Percentiles rank a stretch among this genome's conserved stretches.
phyloP scores from a whole-genome alignment of 1,140 invertebrate species.

The Orchestia grillus region DNA sequence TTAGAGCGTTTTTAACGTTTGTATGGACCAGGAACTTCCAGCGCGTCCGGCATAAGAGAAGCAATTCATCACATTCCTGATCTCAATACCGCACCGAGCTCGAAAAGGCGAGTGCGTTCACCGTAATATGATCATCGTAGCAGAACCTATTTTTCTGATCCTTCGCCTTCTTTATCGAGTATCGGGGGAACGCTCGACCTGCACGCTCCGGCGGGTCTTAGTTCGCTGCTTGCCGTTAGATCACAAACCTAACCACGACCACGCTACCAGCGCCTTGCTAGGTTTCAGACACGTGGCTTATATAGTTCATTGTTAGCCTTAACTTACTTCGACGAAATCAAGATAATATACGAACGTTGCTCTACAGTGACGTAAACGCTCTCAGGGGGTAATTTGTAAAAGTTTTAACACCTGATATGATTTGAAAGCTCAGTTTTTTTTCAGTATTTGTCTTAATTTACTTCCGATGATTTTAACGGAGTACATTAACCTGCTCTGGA shows the following conservation, averaged over 20 bases:
- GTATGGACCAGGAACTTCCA: not conserved
- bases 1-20: not conserved
- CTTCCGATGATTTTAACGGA: too few species aligned
- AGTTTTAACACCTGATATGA: too few species aligned
- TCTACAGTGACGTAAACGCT: too few species aligned
- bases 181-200: not conserved
- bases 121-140: conserved; percentile 38
- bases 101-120: not conserved
- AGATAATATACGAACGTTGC: too few species aligned
- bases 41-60: not conserved
- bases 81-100: not conserved
- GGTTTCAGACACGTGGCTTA: not conserved
- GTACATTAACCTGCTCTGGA: too few species aligned
- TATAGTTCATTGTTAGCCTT: not conserved
- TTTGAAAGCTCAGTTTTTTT: too few species aligned
- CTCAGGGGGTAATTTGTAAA: too few species aligned
- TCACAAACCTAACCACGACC: not conserved
- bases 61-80: not conserved
- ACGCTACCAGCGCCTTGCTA: not conserved
- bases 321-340: too few species aligned
- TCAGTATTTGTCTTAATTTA: not conserved
- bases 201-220: not conserved
- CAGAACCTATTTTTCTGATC: conserved; percentile 36
- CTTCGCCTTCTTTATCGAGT: not conserved
- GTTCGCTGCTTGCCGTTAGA: not conserved